Evolutionary conservation across 2,797 vertebrate genomes (phyloP).

Genomic region (Centropyge bicolor): DNA sequence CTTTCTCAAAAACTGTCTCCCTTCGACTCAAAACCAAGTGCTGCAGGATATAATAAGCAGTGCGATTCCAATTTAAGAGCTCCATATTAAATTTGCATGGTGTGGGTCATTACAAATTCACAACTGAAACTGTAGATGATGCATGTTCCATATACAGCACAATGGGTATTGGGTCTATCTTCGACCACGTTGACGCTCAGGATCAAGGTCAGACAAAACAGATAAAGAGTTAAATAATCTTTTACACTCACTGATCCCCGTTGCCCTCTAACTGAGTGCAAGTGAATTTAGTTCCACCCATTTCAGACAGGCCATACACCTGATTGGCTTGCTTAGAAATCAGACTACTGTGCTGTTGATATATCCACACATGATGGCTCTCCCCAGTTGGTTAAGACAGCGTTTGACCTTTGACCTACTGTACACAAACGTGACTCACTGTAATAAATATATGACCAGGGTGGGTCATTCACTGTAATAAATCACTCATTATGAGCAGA

Average conservation of each 20-base stretch:
- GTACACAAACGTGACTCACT: slow-evolving; percentile 20
- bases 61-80: slow-evolving; percentile 3
- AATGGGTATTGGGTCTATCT: not conserved
- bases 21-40: not conserved
- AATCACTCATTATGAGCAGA: slow-evolving; percentile 17
- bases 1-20: slow-evolving; percentile 1
- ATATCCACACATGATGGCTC: not conserved
- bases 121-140: not conserved
- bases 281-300: slow-evolving; percentile 5
- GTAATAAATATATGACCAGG: slow-evolving; percentile 5
- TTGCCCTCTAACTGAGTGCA: not conserved
- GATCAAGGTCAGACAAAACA: not conserved
- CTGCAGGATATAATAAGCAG: slow-evolving; percentile 4
- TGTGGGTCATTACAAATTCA: slow-evolving; percentile 2
- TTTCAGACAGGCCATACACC: not conserved
- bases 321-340: slow-evolving; percentile 44
- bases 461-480: not conserved
- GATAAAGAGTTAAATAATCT: not conserved
- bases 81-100: not conserved
- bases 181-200: not conserved
- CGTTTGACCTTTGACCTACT: slow-evolving; percentile 42
- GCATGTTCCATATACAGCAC: not conserved
- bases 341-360: slow-evolving; percentile 17
- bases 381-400: slow-evolving; percentile 17
- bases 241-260: not conserved